phyloP scores from a whole-genome alignment of 2,888 invertebrate species.

The Coelopa pilipes region DNA sequence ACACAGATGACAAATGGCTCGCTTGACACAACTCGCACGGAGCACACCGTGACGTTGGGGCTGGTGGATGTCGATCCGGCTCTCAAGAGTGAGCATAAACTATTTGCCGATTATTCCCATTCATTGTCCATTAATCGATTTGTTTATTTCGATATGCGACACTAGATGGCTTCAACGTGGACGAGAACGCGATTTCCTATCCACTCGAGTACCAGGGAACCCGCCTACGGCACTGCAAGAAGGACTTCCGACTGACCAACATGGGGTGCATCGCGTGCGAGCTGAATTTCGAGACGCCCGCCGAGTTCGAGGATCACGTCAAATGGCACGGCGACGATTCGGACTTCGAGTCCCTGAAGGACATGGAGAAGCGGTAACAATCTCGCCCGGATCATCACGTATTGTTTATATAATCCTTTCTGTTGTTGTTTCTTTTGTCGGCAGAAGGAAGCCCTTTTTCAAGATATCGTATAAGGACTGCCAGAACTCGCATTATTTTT shows the following conservation, averaged over 20 bases:
- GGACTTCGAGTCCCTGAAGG: conserved; percentile 55
- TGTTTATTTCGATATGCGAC: conserved; percentile 9
- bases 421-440: conserved; percentile 11
- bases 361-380: conserved; percentile 53
- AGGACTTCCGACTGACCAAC: conserved; percentile 51
- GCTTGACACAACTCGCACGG: no score
- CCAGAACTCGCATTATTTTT: conserved; percentile 58
- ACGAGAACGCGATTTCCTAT: conserved; percentile 45
- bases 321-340: conserved; percentile 60
- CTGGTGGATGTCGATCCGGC: conserved; percentile 30
- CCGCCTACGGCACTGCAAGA: conserved; percentile 36
- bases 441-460: conserved; percentile 51
- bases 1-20: no score
- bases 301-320: conserved; percentile 58
- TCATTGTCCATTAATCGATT: background rate
- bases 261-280: conserved; percentile 61
- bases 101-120: background rate
- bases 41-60: no score
- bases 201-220: conserved; percentile 53
- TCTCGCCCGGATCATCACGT: conserved; percentile 16
- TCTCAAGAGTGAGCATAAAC: conserved; percentile 20
- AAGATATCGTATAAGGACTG: conserved; percentile 56
- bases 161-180: conserved; percentile 47
- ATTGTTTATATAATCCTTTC: conserved; percentile 3
- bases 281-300: conserved; percentile 53